Evolutionary conservation across 2,113 vertebrate species (phyloP).

Genomic region (Silurus asotus): DNA sequence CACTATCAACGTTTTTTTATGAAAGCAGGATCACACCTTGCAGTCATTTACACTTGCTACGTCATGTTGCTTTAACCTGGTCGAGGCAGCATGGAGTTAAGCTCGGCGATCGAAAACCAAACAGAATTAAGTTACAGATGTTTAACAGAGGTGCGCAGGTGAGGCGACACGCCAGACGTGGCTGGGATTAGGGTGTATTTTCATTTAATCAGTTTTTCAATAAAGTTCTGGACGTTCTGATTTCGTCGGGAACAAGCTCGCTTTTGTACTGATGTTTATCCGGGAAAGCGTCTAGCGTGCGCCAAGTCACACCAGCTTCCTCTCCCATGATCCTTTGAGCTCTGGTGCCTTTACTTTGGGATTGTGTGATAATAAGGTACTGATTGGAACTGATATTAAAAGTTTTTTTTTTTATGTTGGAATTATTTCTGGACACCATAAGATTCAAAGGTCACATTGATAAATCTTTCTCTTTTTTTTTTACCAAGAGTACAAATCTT

Average conservation of each 20-base stretch:
- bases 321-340: constrained; percentile 46
- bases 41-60: constrained; percentile 66
- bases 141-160: constrained; percentile 63
- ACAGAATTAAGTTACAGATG: constrained; percentile 79
- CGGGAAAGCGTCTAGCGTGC: constrained; percentile 54
- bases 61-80: constrained; percentile 76
- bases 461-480: not conserved
- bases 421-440: not conserved
- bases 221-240: constrained; percentile 67
- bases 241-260: constrained; percentile 73
- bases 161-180: constrained; percentile 64
- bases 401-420: not conserved
- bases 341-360: constrained; percentile 23
- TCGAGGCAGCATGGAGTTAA: constrained; percentile 67
- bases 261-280: constrained; percentile 74
- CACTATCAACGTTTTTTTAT: constrained; percentile 60
- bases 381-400: constrained; percentile 30
- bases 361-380: constrained; percentile 39
- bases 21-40: constrained; percentile 68
- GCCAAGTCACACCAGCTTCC: constrained; percentile 45
- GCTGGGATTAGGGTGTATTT: constrained; percentile 75
- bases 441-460: not conserved
- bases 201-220: constrained; percentile 76
- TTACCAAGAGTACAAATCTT: not conserved
- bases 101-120: constrained; percentile 70